Evolutionary conservation across 2,888 invertebrate genomes (phyloP).

Genomic region (Sphaerophoria taeniata): DNA sequence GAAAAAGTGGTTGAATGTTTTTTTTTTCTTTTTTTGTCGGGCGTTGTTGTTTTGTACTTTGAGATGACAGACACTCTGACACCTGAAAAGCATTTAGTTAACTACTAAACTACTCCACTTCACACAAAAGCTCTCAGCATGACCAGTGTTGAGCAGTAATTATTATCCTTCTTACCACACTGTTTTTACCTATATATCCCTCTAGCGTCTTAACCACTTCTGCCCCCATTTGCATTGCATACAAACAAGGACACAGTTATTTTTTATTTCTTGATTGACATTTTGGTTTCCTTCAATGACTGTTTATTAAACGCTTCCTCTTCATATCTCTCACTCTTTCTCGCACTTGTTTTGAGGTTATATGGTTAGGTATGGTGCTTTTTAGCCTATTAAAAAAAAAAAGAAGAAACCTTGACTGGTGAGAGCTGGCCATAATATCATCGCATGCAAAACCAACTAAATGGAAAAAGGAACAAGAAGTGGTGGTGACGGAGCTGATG

Average conservation of each 20-base stretch:
- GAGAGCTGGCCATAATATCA: constrained; percentile 12
- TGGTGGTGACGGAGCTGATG: too few relatives aligned
- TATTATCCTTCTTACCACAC: constrained; percentile 46
- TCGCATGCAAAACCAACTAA: constrained; percentile 39
- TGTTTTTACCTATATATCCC: constrained; percentile 2
- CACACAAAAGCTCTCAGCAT: too few relatives aligned
- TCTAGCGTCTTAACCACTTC: not conserved
- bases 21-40: not conserved
- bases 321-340: not conserved
- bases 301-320: constrained; percentile 65
- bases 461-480: not conserved
- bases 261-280: constrained; percentile 62
- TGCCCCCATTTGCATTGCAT: constrained; percentile 15
- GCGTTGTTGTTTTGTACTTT: constrained; percentile 23
- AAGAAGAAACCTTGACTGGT: constrained; percentile 2
- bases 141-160: constrained; percentile 44
- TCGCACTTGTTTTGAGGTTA: not conserved
- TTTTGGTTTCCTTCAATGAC: constrained; percentile 62
- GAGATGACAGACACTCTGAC: constrained; percentile 27
- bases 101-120: too few relatives aligned
- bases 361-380: constrained; percentile 47
- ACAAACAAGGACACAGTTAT: constrained; percentile 48
- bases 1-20: constrained; percentile 59
- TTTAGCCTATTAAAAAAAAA: constrained; percentile 59
- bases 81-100: constrained; percentile 45